phyloP scores from a whole-genome alignment of 92 coral and sea anemone species.

The Scolanthus callimorphus region DNA sequence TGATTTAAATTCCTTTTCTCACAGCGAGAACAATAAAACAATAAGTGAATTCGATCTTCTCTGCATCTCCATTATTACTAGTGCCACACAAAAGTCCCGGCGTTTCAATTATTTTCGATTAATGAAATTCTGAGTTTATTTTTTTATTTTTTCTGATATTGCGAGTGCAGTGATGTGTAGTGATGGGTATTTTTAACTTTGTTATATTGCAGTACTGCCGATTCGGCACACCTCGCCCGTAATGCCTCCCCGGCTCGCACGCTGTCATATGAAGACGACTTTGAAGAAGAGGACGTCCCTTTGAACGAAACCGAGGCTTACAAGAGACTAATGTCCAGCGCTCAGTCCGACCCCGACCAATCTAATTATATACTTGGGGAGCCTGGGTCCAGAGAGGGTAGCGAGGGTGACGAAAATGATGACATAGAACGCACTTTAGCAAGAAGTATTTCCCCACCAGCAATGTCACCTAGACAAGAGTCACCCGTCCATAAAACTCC shows the following conservation, averaged over 20 bases:
- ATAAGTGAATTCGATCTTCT: no score
- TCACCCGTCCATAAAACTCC: slow-evolving; percentile 34
- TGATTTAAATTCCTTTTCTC: no score
- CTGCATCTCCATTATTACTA: no score
- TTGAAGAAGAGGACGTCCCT: slow-evolving; percentile 84
- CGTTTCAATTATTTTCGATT: no score
- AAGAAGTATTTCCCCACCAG: slow-evolving; percentile 76
- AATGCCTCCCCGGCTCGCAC: slow-evolving; percentile 32
- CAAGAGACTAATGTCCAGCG: slow-evolving; percentile 81
- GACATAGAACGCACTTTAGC: slow-evolving; percentile 77
- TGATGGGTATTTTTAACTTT: neutral
- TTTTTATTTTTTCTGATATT: no score
- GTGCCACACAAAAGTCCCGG: no score
- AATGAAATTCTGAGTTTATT: no score
- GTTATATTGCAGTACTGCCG: slow-evolving; percentile 14
- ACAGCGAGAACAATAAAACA: no score
- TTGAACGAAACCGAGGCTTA: slow-evolving; percentile 91
- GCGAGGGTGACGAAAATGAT: slow-evolving; percentile 77
- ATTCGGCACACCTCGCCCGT: slow-evolving; percentile 15
- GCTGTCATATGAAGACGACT: slow-evolving; percentile 81
- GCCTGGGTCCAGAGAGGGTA: slow-evolving; percentile 38
- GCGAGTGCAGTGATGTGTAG: no score
- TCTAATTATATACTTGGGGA: slow-evolving; percentile 47
- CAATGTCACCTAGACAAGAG: slow-evolving; percentile 70
- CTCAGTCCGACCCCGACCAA: slow-evolving; percentile 70